Evolutionary conservation across 2,888 invertebrate species (phyloP).

Genomic region (Muscina levida): DNA sequence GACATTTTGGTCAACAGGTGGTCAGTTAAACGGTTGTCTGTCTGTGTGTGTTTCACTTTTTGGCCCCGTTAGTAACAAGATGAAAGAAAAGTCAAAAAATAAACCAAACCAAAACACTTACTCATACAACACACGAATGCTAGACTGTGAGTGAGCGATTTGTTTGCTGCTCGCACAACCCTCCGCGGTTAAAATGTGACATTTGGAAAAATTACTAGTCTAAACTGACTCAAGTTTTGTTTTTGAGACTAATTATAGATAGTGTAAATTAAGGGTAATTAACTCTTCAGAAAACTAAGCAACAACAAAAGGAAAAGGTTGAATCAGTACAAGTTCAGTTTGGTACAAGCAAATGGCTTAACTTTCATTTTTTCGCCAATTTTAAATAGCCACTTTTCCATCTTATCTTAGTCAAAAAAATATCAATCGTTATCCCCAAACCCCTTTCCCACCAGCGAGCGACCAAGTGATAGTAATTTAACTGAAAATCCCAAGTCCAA

Average conservation of each 20-base stretch:
- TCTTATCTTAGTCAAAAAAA: conserved; percentile 46
- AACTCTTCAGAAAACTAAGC: conserved; percentile 6
- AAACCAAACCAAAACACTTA: too few relatives aligned
- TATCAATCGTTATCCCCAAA: conserved; percentile 44
- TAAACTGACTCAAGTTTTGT: conserved; percentile 17
- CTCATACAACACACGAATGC: too few relatives aligned
- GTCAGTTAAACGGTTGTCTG: conserved; percentile 26
- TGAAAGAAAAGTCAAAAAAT: too few relatives aligned
- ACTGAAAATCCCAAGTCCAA: conserved; percentile 18
- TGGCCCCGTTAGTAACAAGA: not conserved
- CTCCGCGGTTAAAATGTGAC: too few relatives aligned
- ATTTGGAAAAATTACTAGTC: conserved; percentile 9
- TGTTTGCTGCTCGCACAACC: too few relatives aligned
- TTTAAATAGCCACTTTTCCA: not conserved
- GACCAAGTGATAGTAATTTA: not conserved
- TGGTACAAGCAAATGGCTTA: conserved; percentile 18
- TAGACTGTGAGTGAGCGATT: too few relatives aligned
- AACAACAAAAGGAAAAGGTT: not conserved
- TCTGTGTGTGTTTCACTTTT: too few relatives aligned
- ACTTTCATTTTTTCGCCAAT: conserved; percentile 59
- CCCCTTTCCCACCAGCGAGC: not conserved
- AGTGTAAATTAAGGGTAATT: conserved; percentile 56
- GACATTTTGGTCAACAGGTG: conserved; percentile 57
- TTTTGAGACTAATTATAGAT: conserved; percentile 53
- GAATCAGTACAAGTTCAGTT: not conserved